Percentiles rank a stretch among this genome's conserved stretches.
Conservation (phyloP, 2,113 vertebrate genomes). For the Craseonycteris thonglongyai region DNA sequence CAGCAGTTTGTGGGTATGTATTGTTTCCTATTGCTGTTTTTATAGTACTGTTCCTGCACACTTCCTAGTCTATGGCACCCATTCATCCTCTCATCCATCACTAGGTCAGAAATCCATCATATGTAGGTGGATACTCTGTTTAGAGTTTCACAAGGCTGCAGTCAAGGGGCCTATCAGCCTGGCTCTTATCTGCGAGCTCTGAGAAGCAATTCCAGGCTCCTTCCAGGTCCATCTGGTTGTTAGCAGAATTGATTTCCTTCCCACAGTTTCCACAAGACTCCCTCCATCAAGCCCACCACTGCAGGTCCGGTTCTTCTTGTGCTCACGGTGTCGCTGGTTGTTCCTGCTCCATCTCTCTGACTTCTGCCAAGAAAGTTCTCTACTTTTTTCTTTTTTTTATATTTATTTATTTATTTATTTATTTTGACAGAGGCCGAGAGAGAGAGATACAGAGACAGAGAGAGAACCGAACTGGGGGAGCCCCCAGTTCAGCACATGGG, state of each 20-base stretch:
- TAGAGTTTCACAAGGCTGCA: neutral
- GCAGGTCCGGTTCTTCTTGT: neutral
- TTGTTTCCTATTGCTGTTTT: neutral
- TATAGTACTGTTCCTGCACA: neutral
- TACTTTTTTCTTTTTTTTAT: too few relatives aligned
- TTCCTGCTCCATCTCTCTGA: neutral
- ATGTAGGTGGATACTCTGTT: neutral
- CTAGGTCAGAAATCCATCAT: neutral
- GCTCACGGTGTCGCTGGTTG: neutral
- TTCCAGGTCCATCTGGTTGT: neutral
- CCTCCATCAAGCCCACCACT: neutral
- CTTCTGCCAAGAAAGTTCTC: neutral
- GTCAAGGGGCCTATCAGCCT: neutral
- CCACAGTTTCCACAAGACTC: neutral
- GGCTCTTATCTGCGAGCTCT: neutral
- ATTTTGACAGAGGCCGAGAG: too few relatives aligned
- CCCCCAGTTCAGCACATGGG: too few relatives aligned
- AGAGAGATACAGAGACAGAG: too few relatives aligned
- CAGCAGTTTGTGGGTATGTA: neutral
- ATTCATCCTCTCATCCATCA: neutral
- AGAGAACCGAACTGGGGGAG: too few relatives aligned
- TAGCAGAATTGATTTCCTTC: neutral
- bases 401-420: too few relatives aligned
- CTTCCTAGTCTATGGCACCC: neutral
- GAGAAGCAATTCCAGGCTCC: neutral